These are phyloP conservation scores for Drosophila anceps DNA, from an alignment of 2,888 invertebrate species.

Conservation along the genomic window DNA sequence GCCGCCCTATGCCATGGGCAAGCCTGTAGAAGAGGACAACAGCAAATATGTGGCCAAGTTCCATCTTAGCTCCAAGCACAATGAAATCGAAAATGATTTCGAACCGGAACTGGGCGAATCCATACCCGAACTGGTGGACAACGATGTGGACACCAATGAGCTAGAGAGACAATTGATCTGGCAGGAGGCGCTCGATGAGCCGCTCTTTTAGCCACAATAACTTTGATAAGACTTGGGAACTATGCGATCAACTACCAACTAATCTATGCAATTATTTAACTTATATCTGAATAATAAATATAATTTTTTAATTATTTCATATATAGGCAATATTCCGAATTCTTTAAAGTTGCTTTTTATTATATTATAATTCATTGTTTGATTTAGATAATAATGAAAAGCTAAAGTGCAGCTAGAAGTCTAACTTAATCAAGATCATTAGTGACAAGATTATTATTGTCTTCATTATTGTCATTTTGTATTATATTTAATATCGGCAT, in stretches of 20 bases:
- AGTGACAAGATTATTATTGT: no score
- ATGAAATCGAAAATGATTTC: conserved; percentile 59
- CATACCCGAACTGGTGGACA: conserved; percentile 50
- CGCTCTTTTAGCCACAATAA: conserved; percentile 13
- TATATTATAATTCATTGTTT: no score
- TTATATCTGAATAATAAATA: background rate
- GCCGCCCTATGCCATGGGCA: conserved; percentile 73
- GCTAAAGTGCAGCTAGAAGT: no score
- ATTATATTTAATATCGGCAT: no score
- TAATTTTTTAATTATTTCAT: background rate
- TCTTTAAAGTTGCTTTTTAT: no score
- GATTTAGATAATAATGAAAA: no score
- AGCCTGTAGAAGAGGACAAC: conserved; percentile 50
- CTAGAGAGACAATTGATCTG: conserved; percentile 51
- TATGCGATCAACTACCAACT: background rate
- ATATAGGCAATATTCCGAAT: no score
- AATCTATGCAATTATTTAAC: background rate
- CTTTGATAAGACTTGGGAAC: background rate
- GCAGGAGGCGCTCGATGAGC: conserved; percentile 51
- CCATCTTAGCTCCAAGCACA: conserved; percentile 38
- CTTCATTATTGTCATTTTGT: no score
- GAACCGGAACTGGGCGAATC: conserved; percentile 69
- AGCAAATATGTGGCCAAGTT: conserved; percentile 55
- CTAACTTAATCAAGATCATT: no score
- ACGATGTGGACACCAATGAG: conserved; percentile 25